These are phyloP conservation scores for Cataglyphis hispanica DNA, from an alignment of 1,140 invertebrate species.

Conservation along the genomic window DNA sequence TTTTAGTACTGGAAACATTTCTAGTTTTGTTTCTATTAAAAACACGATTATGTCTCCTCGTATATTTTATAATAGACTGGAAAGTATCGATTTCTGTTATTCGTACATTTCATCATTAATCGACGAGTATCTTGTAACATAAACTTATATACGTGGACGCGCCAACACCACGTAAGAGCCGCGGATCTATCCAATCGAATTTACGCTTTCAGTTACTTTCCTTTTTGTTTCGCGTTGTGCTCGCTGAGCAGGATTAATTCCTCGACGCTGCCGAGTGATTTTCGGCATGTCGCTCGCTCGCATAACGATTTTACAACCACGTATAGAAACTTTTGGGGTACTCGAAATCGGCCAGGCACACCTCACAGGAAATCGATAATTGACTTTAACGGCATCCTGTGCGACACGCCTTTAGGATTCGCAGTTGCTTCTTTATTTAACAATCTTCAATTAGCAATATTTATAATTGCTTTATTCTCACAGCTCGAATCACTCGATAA, in stretches of 20 bases:
- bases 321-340: slow-evolving; percentile 8
- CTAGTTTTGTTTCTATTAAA: neutral
- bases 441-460: slow-evolving; percentile 4
- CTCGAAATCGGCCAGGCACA: slow-evolving; percentile 12
- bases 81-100: slow-evolving; percentile 9
- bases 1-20: neutral
- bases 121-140: slow-evolving; percentile 19
- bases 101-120: neutral
- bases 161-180: slow-evolving; percentile 47
- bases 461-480: neutral
- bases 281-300: slow-evolving; percentile 58
- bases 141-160: neutral
- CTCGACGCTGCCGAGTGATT: slow-evolving; percentile 68
- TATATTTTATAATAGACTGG: neutral
- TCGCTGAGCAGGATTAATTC: slow-evolving; percentile 79
- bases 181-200: slow-evolving; percentile 78
- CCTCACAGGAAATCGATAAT: slow-evolving; percentile 49
- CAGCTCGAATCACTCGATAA: neutral
- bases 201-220: slow-evolving; percentile 83
- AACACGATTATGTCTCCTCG: neutral
- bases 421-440: slow-evolving; percentile 18
- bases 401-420: neutral
- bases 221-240: slow-evolving; percentile 78
- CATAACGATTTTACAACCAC: slow-evolving; percentile 36
- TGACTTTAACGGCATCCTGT: neutral